These are phyloP conservation scores for Gephyroberyx darwinii DNA, from an alignment of 2,797 vertebrate genomes.

Conservation along the genomic window DNA sequence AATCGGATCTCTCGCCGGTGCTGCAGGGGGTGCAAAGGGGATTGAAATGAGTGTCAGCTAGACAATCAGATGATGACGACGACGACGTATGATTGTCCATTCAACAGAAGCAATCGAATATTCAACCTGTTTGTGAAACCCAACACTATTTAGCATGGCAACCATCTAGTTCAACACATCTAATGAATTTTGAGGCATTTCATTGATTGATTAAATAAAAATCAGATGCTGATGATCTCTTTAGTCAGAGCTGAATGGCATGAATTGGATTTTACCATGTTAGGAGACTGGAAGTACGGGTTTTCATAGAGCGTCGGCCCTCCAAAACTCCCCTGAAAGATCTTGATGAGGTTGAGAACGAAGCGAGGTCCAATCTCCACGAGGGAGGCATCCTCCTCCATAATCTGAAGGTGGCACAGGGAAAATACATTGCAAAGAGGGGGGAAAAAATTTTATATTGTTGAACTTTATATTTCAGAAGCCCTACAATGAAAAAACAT, in stretches of 20 bases:
- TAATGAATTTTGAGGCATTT: too few relatives aligned
- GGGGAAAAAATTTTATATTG: not conserved
- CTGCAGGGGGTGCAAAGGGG: conserved; percentile 66
- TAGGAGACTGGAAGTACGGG: conserved; percentile 90
- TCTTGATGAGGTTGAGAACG: conserved; percentile 95
- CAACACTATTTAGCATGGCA: not conserved
- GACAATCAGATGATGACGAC: not conserved
- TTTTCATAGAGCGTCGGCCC: conserved; percentile 95
- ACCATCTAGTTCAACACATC: too few relatives aligned
- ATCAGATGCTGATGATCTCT: not conserved
- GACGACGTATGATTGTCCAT: too few relatives aligned
- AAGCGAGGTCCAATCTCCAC: conserved; percentile 98
- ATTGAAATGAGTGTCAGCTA: not conserved
- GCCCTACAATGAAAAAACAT: not conserved
- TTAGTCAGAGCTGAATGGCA: not conserved
- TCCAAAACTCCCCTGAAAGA: conserved; percentile 97
- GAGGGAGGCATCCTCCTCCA: conserved; percentile 95
- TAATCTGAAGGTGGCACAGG: conserved; percentile 81
- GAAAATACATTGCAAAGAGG: not conserved
- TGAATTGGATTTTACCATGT: conserved; percentile 83
- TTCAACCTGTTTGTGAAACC: not conserved
- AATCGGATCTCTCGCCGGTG: conserved; percentile 86
- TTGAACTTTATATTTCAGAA: not conserved
- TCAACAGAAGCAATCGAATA: too few relatives aligned
- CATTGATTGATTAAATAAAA: not conserved